Conservation (phyloP, 2,888 invertebrate species). For the Chrysotoxum bicinctum region DNA sequence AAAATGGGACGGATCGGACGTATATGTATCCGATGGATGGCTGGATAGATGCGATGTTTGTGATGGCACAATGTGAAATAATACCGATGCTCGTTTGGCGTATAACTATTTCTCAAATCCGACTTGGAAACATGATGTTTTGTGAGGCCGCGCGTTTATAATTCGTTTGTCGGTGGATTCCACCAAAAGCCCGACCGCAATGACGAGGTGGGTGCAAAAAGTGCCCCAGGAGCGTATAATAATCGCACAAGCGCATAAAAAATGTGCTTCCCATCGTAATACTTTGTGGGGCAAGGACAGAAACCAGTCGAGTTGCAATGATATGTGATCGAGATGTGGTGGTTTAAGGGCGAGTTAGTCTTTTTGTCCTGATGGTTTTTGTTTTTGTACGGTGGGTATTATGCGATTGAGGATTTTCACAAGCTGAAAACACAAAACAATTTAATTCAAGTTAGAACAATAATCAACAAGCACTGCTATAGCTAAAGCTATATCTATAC, state of each 20-base stretch:
- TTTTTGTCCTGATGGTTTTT: not conserved
- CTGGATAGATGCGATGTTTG: conserved; percentile 45
- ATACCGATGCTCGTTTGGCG: conserved; percentile 56
- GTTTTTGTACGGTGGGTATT: no score
- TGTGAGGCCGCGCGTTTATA: conserved; percentile 68
- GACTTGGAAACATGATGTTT: conserved; percentile 70
- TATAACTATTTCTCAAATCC: conserved; percentile 71
- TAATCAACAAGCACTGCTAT: not conserved
- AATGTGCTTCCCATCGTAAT: conserved; percentile 69
- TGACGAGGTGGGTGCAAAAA: conserved; percentile 76
- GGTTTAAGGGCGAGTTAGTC: not conserved
- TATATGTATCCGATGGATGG: conserved; percentile 38
- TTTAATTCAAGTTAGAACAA: not conserved
- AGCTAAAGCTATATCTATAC: not conserved
- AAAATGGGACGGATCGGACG: conserved; percentile 38
- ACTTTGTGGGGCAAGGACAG: conserved; percentile 40
- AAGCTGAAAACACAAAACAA: not conserved
- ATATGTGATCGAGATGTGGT: conserved; percentile 43
- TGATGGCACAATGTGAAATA: conserved; percentile 66
- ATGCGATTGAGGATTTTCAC: conserved; percentile 1
- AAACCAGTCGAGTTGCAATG: not conserved
- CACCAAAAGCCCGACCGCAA: conserved; percentile 64
- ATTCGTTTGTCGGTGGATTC: conserved; percentile 74
- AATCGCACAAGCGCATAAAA: conserved; percentile 74
- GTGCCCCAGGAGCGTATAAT: conserved; percentile 74